phyloP scores from a whole-genome alignment of 2,888 invertebrate species.

The Agrilus cyanescens region DNA sequence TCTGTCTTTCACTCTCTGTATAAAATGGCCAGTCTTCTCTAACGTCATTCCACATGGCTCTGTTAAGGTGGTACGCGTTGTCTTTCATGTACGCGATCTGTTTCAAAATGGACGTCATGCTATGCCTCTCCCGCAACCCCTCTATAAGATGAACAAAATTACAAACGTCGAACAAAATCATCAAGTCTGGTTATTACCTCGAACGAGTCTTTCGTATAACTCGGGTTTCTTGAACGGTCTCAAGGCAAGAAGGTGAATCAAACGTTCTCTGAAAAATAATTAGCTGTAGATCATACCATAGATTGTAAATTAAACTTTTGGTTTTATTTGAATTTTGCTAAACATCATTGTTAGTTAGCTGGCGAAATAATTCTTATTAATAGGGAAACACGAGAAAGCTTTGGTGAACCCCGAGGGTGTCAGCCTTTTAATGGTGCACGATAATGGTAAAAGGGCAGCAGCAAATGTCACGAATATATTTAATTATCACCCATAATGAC shows the following conservation, averaged over 20 bases:
- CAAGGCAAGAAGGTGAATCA: conserved; percentile 87
- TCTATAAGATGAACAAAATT: conserved; percentile 43
- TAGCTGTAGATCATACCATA: background rate
- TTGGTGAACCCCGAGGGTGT: too few species aligned
- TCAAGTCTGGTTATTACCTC: conserved; percentile 42
- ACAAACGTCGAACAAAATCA: conserved; percentile 4
- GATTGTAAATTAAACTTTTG: too few species aligned
- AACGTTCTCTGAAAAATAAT: conserved; percentile 67
- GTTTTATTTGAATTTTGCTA: too few species aligned
- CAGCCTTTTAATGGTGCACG: too few species aligned
- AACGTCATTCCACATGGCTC: conserved; percentile 85
- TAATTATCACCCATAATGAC: too few species aligned
- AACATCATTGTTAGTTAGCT: too few species aligned
- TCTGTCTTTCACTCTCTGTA: conserved; percentile 76
- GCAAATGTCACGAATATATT: too few species aligned
- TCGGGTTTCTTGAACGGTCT: conserved; percentile 91
- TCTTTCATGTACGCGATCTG: conserved; percentile 74
- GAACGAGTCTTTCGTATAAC: conserved; percentile 65
- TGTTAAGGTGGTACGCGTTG: conserved; percentile 79
- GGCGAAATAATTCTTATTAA: too few species aligned
- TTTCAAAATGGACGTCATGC: conserved; percentile 65
- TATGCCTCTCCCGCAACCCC: conserved; percentile 71
- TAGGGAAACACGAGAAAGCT: too few species aligned
- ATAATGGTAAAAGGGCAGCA: too few species aligned
- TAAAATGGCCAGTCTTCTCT: conserved; percentile 92